phyloP scores from a whole-genome alignment of 2,888 invertebrate species.

The Sepioteuthis lessoniana region DNA sequence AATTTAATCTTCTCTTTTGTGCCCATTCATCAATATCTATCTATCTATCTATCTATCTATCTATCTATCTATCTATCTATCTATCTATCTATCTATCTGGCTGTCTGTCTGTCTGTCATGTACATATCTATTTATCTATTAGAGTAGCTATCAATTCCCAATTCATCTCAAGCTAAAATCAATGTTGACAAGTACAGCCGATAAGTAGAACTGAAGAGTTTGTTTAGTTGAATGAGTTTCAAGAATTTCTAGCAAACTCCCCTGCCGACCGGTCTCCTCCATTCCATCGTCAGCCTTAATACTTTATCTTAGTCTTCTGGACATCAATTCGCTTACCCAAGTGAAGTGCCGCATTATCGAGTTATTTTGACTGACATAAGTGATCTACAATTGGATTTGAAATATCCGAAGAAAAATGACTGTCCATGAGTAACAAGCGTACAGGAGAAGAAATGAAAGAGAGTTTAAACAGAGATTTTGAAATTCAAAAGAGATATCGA shows the following conservation, averaged over 20 bases:
- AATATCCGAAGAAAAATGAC: not conserved
- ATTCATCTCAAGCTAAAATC: not conserved
- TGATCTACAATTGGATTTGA: constrained; percentile 33
- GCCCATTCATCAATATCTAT: no score
- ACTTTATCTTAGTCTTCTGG: not conserved
- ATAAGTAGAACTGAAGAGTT: constrained; percentile 33
- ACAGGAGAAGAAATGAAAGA: not conserved
- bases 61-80: not conserved
- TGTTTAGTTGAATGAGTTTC: constrained; percentile 33
- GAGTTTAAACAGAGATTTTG: constrained; percentile 33
- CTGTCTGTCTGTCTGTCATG: not conserved
- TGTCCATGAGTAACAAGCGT: not conserved
- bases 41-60: not conserved
- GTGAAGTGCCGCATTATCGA: constrained; percentile 15
- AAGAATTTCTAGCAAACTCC: not conserved
- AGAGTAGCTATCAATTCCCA: not conserved
- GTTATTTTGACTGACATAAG: constrained; percentile 21
- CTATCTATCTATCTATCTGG: not conserved
- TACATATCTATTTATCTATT: not conserved
- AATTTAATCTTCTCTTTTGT: no score
- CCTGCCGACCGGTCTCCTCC: not conserved
- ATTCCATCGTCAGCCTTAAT: not conserved
- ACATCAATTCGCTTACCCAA: constrained; percentile 5
- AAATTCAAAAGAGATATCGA: not conserved
- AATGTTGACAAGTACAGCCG: not conserved